Conservation (phyloP, 2,797 vertebrate genomes). For the Acanthornis magna region DNA sequence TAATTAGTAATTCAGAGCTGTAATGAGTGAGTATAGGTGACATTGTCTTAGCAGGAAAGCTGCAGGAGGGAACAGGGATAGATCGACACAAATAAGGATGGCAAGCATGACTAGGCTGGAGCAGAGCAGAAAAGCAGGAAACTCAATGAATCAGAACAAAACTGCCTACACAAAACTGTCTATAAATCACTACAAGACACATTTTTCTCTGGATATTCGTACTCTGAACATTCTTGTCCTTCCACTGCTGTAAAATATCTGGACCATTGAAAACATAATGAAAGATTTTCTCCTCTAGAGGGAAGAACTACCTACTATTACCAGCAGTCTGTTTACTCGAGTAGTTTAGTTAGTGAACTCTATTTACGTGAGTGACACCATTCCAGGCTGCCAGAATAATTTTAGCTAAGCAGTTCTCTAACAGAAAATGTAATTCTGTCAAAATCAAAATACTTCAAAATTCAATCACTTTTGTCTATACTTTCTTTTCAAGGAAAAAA, state of each 20-base stretch:
- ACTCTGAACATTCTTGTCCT: neutral
- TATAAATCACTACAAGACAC: neutral
- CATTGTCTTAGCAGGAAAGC: neutral
- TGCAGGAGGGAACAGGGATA: neutral
- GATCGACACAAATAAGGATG: neutral
- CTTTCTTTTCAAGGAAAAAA: neutral
- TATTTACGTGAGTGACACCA: neutral
- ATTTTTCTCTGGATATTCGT: neutral
- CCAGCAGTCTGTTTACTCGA: neutral
- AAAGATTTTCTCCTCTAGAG: neutral
- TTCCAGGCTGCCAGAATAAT: neutral
- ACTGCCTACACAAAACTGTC: neutral
- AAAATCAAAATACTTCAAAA: neutral
- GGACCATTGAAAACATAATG: neutral
- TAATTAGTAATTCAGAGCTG: neutral
- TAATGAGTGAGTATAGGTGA: neutral
- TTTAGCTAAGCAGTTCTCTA: neutral
- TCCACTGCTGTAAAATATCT: neutral
- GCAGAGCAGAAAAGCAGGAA: neutral
- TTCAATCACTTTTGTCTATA: neutral
- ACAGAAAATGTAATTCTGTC: neutral
- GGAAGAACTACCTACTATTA: neutral
- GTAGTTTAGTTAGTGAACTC: neutral
- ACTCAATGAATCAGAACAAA: neutral
- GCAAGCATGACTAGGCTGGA: neutral